These are phyloP conservation scores for Drosophila ambigua DNA, from an alignment of 1,140 invertebrate species.

Conservation along the genomic window DNA sequence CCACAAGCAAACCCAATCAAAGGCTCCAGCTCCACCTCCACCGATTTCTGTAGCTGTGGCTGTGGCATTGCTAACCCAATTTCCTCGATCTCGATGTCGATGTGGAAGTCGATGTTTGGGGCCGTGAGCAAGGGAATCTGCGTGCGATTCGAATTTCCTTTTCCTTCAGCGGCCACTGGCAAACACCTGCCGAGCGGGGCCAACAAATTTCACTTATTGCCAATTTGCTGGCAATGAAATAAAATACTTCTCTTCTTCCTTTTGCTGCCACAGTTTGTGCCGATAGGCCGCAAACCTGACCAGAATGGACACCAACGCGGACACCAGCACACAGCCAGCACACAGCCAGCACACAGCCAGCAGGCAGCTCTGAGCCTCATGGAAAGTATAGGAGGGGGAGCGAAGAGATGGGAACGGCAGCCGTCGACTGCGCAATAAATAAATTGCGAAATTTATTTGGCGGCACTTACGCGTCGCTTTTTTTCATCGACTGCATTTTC, in stretches of 20 bases:
- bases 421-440: conserved; percentile 66
- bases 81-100: conserved; percentile 12
- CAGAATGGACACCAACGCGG: conserved; percentile 12
- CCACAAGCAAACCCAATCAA: background rate
- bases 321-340: background rate
- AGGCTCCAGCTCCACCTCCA: background rate
- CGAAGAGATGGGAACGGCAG: too few relatives aligned
- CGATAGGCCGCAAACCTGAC: conserved; percentile 65
- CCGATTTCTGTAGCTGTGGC: background rate
- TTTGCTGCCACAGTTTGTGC: conserved; percentile 29
- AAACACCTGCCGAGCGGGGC: conserved; percentile 68
- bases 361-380: background rate
- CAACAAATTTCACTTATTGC: conserved; percentile 81
- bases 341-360: background rate
- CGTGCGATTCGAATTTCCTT: conserved; percentile 50
- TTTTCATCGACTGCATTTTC: conserved; percentile 78
- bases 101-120: too few relatives aligned
- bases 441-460: conserved; percentile 82
- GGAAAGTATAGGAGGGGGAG: too few relatives aligned
- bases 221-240: conserved; percentile 81
- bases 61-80: conserved; percentile 58
- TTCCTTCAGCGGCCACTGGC: conserved; percentile 12
- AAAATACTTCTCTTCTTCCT: conserved; percentile 71
- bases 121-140: conserved; percentile 13
- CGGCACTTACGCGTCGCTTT: conserved; percentile 80